Conservation (phyloP, 2,113 vertebrate species). For the Camarhynchus parvulus region DNA sequence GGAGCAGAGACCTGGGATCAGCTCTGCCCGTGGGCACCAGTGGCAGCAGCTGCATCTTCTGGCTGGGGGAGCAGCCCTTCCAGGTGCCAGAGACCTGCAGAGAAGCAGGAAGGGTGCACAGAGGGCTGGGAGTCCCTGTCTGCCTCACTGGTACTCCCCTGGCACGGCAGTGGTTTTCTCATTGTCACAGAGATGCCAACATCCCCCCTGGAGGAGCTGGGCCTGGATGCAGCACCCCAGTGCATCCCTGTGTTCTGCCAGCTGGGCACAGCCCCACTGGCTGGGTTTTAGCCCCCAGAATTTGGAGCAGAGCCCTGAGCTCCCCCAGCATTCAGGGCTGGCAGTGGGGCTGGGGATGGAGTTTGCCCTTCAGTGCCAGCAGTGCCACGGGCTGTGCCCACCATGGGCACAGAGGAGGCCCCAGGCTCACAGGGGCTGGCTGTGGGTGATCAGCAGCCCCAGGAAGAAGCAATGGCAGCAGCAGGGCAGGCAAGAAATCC, state of each 20-base stretch:
- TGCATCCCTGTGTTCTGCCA: not conserved
- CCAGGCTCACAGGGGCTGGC: not conserved
- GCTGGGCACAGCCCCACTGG: not conserved
- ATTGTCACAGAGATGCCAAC: not conserved
- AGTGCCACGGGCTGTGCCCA: not conserved
- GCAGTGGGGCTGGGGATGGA: not conserved
- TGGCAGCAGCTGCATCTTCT: not conserved
- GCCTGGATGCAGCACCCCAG: not conserved
- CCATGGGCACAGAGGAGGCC: fast-evolving
- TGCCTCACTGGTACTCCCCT: fast-evolving
- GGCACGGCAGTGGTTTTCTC: fast-evolving
- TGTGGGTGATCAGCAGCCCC: not conserved
- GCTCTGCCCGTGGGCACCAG: fast-evolving
- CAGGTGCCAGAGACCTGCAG: not conserved
- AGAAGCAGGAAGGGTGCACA: not conserved
- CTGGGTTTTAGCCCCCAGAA: not conserved
- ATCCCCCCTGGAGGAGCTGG: not conserved
- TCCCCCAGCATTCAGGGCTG: not conserved
- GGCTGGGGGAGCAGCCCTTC: not conserved
- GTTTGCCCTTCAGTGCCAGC: not conserved
- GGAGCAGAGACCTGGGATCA: not conserved
- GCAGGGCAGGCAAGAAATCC: not conserved
- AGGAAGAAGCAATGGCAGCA: not conserved
- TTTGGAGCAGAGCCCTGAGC: not conserved
- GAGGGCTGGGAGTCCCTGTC: not conserved